Conservation (phyloP, 2,888 invertebrate species). For the Schizaphis graminum region DNA sequence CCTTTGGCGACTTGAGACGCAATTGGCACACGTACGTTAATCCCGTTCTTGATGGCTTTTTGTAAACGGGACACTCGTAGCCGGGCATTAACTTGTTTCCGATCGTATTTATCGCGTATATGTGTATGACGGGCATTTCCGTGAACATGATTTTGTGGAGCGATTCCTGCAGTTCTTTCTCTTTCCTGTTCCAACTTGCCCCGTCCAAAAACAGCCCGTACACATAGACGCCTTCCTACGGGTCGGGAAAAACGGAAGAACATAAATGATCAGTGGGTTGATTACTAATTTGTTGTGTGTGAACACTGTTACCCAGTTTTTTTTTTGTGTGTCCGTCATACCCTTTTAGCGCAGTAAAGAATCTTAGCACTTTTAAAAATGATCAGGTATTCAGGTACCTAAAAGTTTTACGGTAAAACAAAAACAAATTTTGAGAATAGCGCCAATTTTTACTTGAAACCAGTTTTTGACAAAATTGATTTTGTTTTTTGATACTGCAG, state of each 20-base stretch:
- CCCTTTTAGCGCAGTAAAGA: no score
- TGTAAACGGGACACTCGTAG: neutral
- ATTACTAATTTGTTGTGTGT: neutral
- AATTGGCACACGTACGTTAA: neutral
- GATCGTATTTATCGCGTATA: slow-evolving; percentile 77
- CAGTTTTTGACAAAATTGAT: no score
- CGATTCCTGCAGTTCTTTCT: slow-evolving; percentile 91
- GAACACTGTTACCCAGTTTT: neutral
- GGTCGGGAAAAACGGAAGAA: neutral
- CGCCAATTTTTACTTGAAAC: no score
- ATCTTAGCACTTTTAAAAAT: no score
- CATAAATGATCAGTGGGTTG: neutral
- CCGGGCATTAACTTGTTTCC: neutral
- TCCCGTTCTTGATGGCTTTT: neutral
- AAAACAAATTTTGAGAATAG: no score
- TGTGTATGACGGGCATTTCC: slow-evolving; percentile 96
- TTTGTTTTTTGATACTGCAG: no score
- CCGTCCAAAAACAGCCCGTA: slow-evolving; percentile 94
- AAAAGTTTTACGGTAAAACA: no score
- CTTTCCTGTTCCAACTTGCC: slow-evolving; percentile 88
- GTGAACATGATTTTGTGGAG: slow-evolving; percentile 93
- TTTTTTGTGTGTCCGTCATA: no score
- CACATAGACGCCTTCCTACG: slow-evolving; percentile 88
- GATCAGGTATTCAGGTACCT: no score
- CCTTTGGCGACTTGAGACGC: neutral